phyloP scores from a whole-genome alignment of 2,888 invertebrate species.

The Drosophila subsilvestris region DNA sequence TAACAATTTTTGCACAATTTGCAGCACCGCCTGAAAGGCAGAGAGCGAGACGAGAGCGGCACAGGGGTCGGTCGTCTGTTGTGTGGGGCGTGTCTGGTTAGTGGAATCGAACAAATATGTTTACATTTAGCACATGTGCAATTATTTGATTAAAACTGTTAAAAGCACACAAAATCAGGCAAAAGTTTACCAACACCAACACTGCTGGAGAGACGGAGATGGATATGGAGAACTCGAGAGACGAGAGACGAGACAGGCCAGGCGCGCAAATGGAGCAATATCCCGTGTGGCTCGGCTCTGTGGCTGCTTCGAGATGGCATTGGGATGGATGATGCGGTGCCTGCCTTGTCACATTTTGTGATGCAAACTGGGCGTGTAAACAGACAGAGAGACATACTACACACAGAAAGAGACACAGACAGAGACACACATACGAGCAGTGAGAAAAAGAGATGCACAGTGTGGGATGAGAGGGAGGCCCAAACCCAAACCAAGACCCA shows the following conservation, averaged over 20 bases:
- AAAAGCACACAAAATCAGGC: constrained; percentile 82
- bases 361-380: constrained; percentile 78
- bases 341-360: constrained; percentile 66
- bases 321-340: constrained; percentile 8
- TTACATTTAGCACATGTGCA: constrained; percentile 83
- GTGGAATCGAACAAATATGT: constrained; percentile 83
- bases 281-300: constrained; percentile 17
- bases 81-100: constrained; percentile 73
- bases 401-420: constrained; percentile 14
- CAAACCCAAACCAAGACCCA: constrained; percentile 2
- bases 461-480: not conserved
- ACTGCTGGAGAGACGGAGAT: constrained; percentile 7
- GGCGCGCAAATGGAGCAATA: constrained; percentile 70
- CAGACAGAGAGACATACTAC: constrained; percentile 49
- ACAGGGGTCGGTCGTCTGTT: constrained; percentile 26
- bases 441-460: not conserved
- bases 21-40: constrained; percentile 42
- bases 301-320: constrained; percentile 14
- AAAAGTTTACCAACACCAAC: constrained; percentile 75
- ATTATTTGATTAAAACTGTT: constrained; percentile 83
- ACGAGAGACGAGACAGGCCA: constrained; percentile 6
- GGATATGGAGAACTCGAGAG: constrained; percentile 15
- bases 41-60: not conserved
- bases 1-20: constrained; percentile 73
- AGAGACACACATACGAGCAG: constrained; percentile 3